A percentile compares a stretch with the other conserved stretches of the same genome.
These are phyloP conservation scores for Etheostoma cragini DNA, from an alignment of 2,113 vertebrate genomes.

Conservation along the genomic window DNA sequence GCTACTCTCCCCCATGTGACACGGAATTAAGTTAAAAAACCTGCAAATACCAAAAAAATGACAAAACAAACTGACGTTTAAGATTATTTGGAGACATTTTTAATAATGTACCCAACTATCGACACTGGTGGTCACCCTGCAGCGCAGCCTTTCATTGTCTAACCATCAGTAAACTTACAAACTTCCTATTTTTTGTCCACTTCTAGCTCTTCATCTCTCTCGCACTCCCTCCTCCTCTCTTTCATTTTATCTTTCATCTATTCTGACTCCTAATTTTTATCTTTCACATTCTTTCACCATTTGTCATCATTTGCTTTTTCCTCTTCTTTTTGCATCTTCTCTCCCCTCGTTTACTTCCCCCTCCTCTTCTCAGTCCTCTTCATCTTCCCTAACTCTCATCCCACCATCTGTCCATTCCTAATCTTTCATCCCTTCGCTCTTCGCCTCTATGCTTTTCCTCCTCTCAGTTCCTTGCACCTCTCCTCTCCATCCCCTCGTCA, in stretches of 20 bases:
- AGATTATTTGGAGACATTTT: no score
- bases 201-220: not conserved
- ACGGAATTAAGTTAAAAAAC: no score
- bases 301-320: not conserved
- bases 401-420: slow-evolving; percentile 24
- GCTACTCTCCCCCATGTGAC: no score
- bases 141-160: no score
- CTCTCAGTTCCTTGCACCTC: not conserved
- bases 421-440: not conserved
- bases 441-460: slow-evolving; percentile 12
- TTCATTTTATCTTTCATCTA: not conserved
- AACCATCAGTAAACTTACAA: no score
- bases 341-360: not conserved
- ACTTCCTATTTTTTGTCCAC: no score
- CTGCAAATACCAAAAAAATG: no score
- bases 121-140: no score
- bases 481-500: slow-evolving; percentile 15
- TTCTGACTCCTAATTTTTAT: not conserved
- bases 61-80: no score
- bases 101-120: no score
- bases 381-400: slow-evolving; percentile 1
- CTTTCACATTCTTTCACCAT: not conserved
- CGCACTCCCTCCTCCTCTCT: not conserved
- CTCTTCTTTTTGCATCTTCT: not conserved
- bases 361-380: not conserved